Percentiles rank a stretch among this genome's conserved stretches.
Evolutionary conservation across 2,888 invertebrate genomes (phyloP).

Genomic region (Anarsia innoxiella): DNA sequence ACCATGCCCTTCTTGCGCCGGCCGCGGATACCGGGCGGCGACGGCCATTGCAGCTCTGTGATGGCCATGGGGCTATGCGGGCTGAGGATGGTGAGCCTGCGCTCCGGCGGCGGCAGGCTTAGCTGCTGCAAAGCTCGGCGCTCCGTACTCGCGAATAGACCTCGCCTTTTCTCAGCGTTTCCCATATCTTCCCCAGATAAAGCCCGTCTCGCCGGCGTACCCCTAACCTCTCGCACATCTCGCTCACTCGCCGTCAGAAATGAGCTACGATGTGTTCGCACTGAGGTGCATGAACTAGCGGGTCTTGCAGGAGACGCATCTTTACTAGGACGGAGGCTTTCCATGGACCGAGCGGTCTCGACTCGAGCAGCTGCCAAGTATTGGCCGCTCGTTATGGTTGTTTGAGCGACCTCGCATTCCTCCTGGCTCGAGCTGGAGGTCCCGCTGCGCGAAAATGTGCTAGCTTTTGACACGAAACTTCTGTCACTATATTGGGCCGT

Average conservation of each 20-base stretch:
- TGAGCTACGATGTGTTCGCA: conserved; percentile 74
- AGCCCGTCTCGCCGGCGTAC: conserved; percentile 77
- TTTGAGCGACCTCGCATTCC: conserved; percentile 76
- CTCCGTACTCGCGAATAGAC: conserved; percentile 80
- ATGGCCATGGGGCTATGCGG: conserved; percentile 84
- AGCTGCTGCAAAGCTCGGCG: conserved; percentile 79
- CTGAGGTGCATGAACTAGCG: conserved; percentile 65
- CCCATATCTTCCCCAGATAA: conserved; percentile 78
- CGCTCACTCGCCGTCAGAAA: conserved; percentile 79
- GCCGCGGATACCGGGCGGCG: conserved; percentile 75
- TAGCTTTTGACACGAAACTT: conserved; percentile 70
- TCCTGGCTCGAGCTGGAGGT: conserved; percentile 83
- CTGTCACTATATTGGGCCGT: conserved; percentile 64
- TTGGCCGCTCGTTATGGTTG: conserved; percentile 63
- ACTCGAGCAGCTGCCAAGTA: conserved; percentile 72
- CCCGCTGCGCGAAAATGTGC: conserved; percentile 71
- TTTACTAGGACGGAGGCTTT: conserved; percentile 77
- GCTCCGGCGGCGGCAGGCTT: conserved; percentile 81
- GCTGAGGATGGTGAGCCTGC: conserved; percentile 84
- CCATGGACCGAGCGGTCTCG: conserved; percentile 81
- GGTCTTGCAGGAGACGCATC: conserved; percentile 73
- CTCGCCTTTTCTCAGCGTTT: conserved; percentile 79
- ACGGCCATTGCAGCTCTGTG: conserved; percentile 78
- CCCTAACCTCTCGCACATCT: conserved; percentile 79
- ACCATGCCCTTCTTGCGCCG: conserved; percentile 83